Conservation (phyloP, 2,113 vertebrate species). For the Nothocercus nigrocapillus region DNA sequence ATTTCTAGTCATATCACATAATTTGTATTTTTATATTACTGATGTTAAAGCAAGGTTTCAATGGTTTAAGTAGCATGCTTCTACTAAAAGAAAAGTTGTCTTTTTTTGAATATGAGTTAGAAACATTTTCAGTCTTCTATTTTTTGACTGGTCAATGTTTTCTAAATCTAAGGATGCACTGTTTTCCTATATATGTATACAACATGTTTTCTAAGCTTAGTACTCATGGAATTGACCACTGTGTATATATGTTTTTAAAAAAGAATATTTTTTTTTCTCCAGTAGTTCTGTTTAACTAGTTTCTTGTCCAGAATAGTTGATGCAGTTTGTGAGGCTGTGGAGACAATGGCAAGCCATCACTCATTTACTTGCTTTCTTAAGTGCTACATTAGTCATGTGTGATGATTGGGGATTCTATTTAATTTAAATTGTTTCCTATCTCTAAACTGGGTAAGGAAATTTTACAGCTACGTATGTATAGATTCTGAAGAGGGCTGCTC, state of each 20-base stretch:
- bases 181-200: not conserved
- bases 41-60: not conserved
- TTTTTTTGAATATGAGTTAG: not conserved
- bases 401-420: not conserved
- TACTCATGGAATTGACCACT: fast-evolving
- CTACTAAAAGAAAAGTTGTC: not conserved
- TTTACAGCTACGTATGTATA: not conserved
- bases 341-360: not conserved
- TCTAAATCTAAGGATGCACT: not conserved
- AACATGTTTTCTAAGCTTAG: not conserved
- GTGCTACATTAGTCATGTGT: not conserved
- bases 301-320: not conserved
- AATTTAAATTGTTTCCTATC: not conserved
- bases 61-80: not conserved
- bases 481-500: not conserved
- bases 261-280: not conserved
- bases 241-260: not conserved
- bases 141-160: not conserved
- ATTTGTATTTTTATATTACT: not conserved
- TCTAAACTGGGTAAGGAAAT: not conserved
- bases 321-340: not conserved
- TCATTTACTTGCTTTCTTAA: not conserved
- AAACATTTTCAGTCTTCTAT: not conserved
- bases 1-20: not conserved
- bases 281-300: not conserved